A percentile compares a stretch with the other conserved stretches of the same genome.
These are phyloP conservation scores for Grantiella picta DNA, from an alignment of 2,113 vertebrate genomes.

Conservation along the genomic window DNA sequence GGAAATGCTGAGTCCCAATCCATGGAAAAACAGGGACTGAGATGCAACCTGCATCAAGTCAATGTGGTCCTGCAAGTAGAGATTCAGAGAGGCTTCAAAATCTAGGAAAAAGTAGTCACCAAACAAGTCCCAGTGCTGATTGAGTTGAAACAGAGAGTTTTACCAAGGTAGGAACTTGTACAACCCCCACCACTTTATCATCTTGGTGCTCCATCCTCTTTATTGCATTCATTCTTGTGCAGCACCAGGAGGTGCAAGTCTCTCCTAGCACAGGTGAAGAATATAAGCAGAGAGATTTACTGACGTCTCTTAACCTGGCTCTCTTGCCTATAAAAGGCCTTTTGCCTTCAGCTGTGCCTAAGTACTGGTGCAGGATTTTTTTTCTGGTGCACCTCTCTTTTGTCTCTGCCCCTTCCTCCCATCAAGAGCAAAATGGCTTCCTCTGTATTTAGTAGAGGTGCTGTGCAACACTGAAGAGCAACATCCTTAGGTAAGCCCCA, in stretches of 20 bases:
- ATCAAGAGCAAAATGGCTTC: neutral
- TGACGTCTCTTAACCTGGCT: neutral
- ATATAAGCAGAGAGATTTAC: neutral
- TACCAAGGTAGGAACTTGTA: neutral
- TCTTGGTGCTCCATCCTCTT: neutral
- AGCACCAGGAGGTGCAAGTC: neutral
- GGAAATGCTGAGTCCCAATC: neutral
- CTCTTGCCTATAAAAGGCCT: neutral
- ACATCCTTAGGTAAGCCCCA: neutral
- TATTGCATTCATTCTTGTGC: neutral
- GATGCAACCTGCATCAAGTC: neutral
- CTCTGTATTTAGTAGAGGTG: neutral
- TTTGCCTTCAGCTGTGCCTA: neutral
- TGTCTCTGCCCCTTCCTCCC: neutral
- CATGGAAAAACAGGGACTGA: neutral
- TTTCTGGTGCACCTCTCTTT: rapidly evolving
- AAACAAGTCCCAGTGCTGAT: neutral
- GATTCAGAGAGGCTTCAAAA: neutral
- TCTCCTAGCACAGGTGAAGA: neutral
- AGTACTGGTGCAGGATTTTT: neutral
- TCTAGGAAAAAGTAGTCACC: neutral
- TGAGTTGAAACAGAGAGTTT: neutral
- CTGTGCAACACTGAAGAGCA: neutral
- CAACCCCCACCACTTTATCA: neutral
- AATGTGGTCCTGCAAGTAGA: rapidly evolving